A percentile compares a stretch with the other conserved stretches of the same genome.
These are phyloP conservation scores for Muscicapa adusta DNA, from an alignment of 2,113 vertebrate species.

Conservation along the genomic window DNA sequence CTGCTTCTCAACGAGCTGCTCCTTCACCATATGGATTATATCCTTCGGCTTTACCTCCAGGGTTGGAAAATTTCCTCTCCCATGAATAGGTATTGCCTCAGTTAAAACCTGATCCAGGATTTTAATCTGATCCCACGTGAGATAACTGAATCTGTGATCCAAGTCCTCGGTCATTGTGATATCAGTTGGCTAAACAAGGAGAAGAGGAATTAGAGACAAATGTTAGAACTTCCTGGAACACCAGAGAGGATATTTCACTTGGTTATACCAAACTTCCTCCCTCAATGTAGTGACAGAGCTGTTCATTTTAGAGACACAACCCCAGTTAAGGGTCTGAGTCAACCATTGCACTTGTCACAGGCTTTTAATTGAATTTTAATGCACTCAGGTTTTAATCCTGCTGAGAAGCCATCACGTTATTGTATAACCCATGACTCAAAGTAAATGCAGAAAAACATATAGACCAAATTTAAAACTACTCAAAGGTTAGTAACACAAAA, in stretches of 20 bases:
- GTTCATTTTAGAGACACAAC: neutral
- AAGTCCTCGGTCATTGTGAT: constrained; percentile 83
- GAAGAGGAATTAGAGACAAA: constrained; percentile 2
- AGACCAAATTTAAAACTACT: neutral
- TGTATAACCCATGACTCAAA: constrained; percentile 25
- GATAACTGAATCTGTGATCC: constrained; percentile 86
- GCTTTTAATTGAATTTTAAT: constrained; percentile 58
- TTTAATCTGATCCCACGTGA: constrained; percentile 88
- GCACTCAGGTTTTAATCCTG: constrained; percentile 14
- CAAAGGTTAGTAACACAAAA: neutral
- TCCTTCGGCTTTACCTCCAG: constrained; percentile 91
- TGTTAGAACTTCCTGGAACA: neutral
- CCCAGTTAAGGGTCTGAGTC: neutral
- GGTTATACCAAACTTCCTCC: neutral
- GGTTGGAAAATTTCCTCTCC: constrained; percentile 94
- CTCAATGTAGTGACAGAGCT: neutral
- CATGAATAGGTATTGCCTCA: constrained; percentile 91
- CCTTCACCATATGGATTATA: constrained; percentile 87
- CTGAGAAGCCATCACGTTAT: neutral
- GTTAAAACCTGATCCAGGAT: constrained; percentile 85
- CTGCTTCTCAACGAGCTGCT: constrained; percentile 82
- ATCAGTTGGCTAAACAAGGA: constrained; percentile 45
- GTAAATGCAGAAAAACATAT: neutral
- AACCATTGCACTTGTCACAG: constrained; percentile 17
- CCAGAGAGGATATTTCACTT: neutral